Evolutionary conservation across 2,888 invertebrate genomes (phyloP).

Genomic region (Malthinus seriepunctatus): DNA sequence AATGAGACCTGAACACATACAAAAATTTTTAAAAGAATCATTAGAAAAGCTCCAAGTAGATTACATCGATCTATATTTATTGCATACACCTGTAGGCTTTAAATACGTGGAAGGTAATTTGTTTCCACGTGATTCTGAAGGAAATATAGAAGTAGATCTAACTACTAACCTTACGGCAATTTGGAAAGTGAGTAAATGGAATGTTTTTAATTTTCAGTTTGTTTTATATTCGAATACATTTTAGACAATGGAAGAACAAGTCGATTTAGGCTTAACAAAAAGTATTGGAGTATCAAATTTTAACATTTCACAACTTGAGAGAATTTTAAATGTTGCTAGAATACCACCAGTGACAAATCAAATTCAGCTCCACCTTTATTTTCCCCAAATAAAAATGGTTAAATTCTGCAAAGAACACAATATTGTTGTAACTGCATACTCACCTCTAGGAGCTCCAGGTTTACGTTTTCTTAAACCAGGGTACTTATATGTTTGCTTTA

Average conservation of each 20-base stretch:
- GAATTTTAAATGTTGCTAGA: slow-evolving; percentile 60
- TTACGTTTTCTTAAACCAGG: neutral
- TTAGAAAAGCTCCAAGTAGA: slow-evolving; percentile 67
- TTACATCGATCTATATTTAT: slow-evolving; percentile 76
- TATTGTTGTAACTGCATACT: slow-evolving; percentile 63
- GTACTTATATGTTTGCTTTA: too few relatives aligned
- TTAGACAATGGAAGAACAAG: slow-evolving; percentile 55
- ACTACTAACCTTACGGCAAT: slow-evolving; percentile 64
- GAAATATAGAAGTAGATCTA: slow-evolving; percentile 60
- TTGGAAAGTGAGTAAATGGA: slow-evolving; percentile 73
- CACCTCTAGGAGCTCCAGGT: slow-evolving; percentile 76
- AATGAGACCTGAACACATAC: slow-evolving; percentile 61
- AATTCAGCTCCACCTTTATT: slow-evolving; percentile 64
- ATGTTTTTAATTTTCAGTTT: too few relatives aligned
- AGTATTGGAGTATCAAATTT: slow-evolving; percentile 84
- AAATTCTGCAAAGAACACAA: slow-evolving; percentile 46
- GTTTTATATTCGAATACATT: neutral
- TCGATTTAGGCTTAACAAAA: slow-evolving; percentile 65
- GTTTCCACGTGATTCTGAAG: slow-evolving; percentile 63
- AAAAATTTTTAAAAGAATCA: slow-evolving; percentile 65
- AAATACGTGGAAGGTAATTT: slow-evolving; percentile 63
- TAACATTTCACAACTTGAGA: slow-evolving; percentile 68
- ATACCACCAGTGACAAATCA: slow-evolving; percentile 64
- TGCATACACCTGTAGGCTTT: slow-evolving; percentile 73
- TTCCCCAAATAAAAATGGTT: slow-evolving; percentile 57